Evolutionary conservation across 2,113 vertebrate species (phyloP), one percentile per base, ranked within the genome.

Genomic region (Emydura subglobosa): DNA sequence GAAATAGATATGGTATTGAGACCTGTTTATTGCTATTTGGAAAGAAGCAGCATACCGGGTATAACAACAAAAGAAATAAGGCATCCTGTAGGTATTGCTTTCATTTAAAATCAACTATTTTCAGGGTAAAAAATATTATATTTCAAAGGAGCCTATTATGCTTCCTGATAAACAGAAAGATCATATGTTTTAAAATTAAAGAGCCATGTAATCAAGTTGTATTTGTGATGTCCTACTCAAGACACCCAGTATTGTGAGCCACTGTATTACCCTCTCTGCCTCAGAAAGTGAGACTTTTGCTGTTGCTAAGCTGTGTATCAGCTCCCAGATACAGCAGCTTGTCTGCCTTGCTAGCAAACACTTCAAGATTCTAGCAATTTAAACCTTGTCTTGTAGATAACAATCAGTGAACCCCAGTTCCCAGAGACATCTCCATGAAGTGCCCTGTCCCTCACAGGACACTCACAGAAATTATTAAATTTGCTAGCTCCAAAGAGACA

Each of bases 31-130:
- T 82, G 94, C 94, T 95, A 85, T 86, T 53, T 96, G 95, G 95
- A 55, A 93, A 94, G 89, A 97, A 93, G 94, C 51, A 87, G 94
- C 88, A 4, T 92, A 91, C 92, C 96, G 95, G 94, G 90, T 86
- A 95, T 96, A 97, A 97, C 83, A 97, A 96, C 86, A 88, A 97
- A 96, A 91, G 95, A 96, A 95, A 95, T 95, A 95, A 97, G 93
- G 82, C 95, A 97, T 96, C 94, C 92, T 96, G 96, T 93, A 96
- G 90, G 89, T 95, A 97, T 94, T 95, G 92, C 94, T 97, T 97
- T 97, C 95, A 97, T 97, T 97, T 97, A 96, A 96, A 97, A 96
- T 97, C 95, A 97, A 96, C 96, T 94, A 96, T 96, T 91, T 97
- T 96, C 93, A 96, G 96, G 96, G 96, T 96, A 97, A 95, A 97